Percentiles rank a stretch among this genome's conserved stretches.
These are phyloP conservation scores for Aldrovandia affinis DNA, from an alignment of 2,797 vertebrate species.

Conservation along the genomic window DNA sequence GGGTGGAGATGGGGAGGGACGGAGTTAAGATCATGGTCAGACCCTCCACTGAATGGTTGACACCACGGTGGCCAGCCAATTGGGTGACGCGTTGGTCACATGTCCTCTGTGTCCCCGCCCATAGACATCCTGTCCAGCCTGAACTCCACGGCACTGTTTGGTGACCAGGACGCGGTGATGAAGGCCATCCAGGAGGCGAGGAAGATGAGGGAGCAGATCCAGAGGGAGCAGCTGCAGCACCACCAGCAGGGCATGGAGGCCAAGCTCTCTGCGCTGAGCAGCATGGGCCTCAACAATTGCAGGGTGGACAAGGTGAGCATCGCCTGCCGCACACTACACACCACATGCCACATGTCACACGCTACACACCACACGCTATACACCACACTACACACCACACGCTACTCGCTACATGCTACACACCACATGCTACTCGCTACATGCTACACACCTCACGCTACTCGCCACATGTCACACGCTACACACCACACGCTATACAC, in stretches of 20 bases:
- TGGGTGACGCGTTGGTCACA: neutral
- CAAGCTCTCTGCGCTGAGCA: conserved; percentile 87
- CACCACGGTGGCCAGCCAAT: neutral
- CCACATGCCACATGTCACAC: neutral
- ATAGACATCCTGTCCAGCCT: conserved; percentile 97
- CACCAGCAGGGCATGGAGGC: conserved; percentile 89
- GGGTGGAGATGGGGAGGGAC: neutral
- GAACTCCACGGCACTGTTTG: conserved; percentile 94
- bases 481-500: neutral
- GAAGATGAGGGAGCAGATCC: conserved; percentile 97
- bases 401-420: no score
- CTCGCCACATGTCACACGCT: no score
- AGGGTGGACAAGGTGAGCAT: conserved; percentile 86
- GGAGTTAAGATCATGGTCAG: neutral
- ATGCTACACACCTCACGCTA: no score
- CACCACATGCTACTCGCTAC: neutral
- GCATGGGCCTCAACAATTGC: conserved; percentile 92
- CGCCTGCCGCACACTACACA: neutral
- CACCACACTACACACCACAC: no score
- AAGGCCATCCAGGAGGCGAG: conserved; percentile 98
- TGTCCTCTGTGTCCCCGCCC: conserved; percentile 37
- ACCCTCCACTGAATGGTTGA: neutral
- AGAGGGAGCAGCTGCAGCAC: conserved; percentile 87
- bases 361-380: neutral
- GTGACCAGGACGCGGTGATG: conserved; percentile 98